Base-by-base conservation (phyloP, 92 coral and sea anemone species). In the Isaurus tuberculatus region DNA sequence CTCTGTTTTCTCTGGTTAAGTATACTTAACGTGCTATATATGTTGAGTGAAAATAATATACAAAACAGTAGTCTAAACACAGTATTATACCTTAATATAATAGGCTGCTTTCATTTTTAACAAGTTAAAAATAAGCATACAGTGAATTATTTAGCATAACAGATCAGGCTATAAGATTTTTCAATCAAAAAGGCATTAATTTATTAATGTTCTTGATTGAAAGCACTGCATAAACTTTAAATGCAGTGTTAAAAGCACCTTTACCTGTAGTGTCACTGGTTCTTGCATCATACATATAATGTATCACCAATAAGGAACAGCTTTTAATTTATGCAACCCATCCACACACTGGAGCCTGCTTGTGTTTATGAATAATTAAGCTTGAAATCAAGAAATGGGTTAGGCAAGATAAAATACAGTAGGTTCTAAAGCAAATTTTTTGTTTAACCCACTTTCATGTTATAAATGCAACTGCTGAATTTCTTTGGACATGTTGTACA, bases 271-370 rank as follows among this genome's bases (percentile, higher is more conserved):
- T 58, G 19, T 58, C 65, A 58, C n/a, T 58, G 65, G 65, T 23
- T 23, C 65, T 58, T 58, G 65, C 65, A 58, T 58, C 65, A 58
- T 5, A 58, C 65, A 23, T 58, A n/a, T 58, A 27, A 23, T 58
- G 27, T 58, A 58, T 58, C 65, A 58, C 65, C 65, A 58, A 58
- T 58, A 58, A n/a, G 29, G 65, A 58, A n/a, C 65, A 58, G 65
- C 65, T 58, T 58, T 58, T 58, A 58, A n/a, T 58, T 58, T 58
- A n/a, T n/a, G 65, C 65, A 58, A 58, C 26, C 65, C 65, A 58
- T 58, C 29, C 65, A 58, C 65, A 58, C 29, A 23, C n/a, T 58
- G 26, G 65, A 58, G 65, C 65, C 27, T 23, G 29, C 65, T 58
- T n/a, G 26, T 23, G 65, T n/a, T 58, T 23, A 58, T 58, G 65